Conservation (phyloP, 2,113 vertebrate species). For the Saimiri boliviensis region DNA sequence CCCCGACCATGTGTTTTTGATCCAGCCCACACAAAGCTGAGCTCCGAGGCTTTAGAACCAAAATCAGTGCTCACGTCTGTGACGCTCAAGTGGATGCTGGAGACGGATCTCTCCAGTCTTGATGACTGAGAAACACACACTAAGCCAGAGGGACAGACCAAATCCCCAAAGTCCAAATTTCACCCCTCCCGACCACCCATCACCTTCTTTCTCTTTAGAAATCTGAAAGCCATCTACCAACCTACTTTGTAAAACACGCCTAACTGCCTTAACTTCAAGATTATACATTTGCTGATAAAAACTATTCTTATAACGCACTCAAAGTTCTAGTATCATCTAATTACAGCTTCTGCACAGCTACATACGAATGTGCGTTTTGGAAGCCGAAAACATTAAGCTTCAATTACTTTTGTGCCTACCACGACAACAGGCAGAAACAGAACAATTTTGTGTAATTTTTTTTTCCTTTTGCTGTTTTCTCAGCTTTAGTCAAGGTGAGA, state of each 20-base stretch:
- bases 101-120: neutral
- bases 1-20: constrained; percentile 9
- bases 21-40: neutral
- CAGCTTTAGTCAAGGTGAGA: constrained; percentile 62
- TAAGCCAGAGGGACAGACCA: neutral
- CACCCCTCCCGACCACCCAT: constrained; percentile 22
- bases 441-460: neutral
- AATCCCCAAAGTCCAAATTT: constrained; percentile 4
- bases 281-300: constrained; percentile 80
- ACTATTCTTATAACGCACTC: constrained; percentile 78
- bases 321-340: constrained; percentile 82
- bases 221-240: constrained; percentile 32
- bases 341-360: constrained; percentile 82
- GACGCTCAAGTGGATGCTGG: neutral
- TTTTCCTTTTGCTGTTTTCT: constrained; percentile 60
- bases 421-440: constrained; percentile 79
- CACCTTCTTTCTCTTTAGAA: constrained; percentile 41
- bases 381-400: constrained; percentile 77
- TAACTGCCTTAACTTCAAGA: constrained; percentile 78
- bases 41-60: neutral
- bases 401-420: constrained; percentile 71
- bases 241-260: constrained; percentile 75
- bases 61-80: neutral
- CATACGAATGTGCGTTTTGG: constrained; percentile 77
- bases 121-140: neutral